A percentile compares a stretch with the other conserved stretches of the same genome.
Conservation (phyloP, 1,140 invertebrate genomes). For the Drosophila tropicalis region DNA sequence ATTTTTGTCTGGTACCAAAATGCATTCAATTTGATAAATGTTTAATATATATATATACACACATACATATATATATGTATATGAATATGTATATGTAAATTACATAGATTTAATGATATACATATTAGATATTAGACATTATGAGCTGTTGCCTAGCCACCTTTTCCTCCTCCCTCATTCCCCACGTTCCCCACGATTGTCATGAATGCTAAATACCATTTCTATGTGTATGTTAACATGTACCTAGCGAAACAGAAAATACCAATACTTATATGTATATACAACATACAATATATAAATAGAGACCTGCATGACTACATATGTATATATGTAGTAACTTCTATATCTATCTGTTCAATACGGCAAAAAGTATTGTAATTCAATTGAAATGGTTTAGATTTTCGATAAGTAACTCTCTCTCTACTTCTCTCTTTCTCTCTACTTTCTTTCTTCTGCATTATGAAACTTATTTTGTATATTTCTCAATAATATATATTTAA, state of each 20-base stretch:
- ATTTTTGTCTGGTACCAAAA: conserved; percentile 68
- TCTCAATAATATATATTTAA: no score
- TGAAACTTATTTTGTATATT: no score
- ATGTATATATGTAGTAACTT: background rate
- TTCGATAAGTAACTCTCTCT: no score
- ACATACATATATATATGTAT: conserved; percentile 39
- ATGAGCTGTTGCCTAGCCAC: conserved; percentile 20
- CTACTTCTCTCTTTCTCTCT: no score
- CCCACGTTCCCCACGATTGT: conserved; percentile 25
- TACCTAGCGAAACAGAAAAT: conserved; percentile 25
- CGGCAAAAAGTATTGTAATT: no score
- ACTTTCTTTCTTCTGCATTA: no score
- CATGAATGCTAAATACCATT: conserved; percentile 24
- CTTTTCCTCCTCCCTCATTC: conserved; percentile 5
- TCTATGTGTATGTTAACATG: conserved; percentile 38
- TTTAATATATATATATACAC: conserved; percentile 45
- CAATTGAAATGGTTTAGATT: no score
- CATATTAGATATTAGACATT: conserved; percentile 22
- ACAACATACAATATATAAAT: conserved; percentile 8
- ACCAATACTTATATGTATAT: conserved; percentile 26
- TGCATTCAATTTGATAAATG: conserved; percentile 74
- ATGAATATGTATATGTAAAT: conserved; percentile 36
- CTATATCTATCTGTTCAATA: background rate
- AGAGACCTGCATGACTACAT: background rate
- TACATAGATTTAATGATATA: conserved; percentile 29